Evolutionary conservation across 2,888 invertebrate genomes (phyloP).

Genomic region (Germaria angustata): DNA sequence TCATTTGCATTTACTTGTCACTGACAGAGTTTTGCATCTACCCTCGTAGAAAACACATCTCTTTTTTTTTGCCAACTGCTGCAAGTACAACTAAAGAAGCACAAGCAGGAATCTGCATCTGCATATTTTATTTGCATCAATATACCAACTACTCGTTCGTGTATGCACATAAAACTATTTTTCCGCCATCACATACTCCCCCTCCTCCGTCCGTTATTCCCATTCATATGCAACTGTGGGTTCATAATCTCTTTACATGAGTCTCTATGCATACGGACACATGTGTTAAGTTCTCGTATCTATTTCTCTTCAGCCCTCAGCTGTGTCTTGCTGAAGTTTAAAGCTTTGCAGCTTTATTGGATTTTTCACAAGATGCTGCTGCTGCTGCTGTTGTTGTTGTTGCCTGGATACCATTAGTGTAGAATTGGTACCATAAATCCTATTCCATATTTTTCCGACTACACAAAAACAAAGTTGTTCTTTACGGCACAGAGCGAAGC

Average conservation of each 20-base stretch:
- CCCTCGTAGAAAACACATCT: slow-evolving; percentile 14
- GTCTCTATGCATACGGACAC: neutral
- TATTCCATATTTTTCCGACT: slow-evolving; percentile 56
- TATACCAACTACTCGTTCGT: slow-evolving; percentile 14
- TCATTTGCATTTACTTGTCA: no score
- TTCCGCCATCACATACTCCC: neutral
- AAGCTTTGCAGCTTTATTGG: slow-evolving; percentile 41
- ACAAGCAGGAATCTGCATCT: slow-evolving; percentile 48
- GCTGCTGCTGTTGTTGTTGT: neutral
- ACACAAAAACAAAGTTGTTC: slow-evolving; percentile 44
- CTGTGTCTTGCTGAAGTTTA: slow-evolving; percentile 48
- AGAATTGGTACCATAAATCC: slow-evolving; percentile 64
- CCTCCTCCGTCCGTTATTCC: neutral
- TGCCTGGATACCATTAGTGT: slow-evolving; percentile 18
- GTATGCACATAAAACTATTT: slow-evolving; percentile 37
- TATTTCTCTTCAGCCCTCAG: slow-evolving; percentile 48
- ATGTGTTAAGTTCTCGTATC: slow-evolving; percentile 21
- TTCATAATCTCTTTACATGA: slow-evolving; percentile 35
- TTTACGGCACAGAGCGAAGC: slow-evolving; percentile 58
- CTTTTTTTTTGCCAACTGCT: slow-evolving; percentile 1
- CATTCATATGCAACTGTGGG: neutral
- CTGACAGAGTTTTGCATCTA: neutral
- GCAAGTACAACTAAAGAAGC: neutral
- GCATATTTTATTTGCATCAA: slow-evolving; percentile 48
- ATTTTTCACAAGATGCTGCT: slow-evolving; percentile 55